These are phyloP conservation scores for Papilio gigon DNA, from an alignment of 2,888 invertebrate species.

Conservation along the genomic window DNA sequence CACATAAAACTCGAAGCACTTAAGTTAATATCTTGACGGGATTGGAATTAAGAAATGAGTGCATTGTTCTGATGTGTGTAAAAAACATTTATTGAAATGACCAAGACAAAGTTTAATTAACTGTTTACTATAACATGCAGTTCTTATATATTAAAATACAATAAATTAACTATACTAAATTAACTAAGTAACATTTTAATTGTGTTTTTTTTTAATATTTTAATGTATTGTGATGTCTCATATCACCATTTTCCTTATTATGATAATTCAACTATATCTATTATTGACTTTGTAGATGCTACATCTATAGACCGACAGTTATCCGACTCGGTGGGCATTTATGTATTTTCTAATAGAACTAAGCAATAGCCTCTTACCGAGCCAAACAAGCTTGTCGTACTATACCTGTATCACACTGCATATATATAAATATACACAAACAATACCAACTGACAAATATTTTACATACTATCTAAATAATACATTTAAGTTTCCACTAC, in stretches of 20 bases:
- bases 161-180: conserved; percentile 5
- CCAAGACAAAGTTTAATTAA: conserved; percentile 10
- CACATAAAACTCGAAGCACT: background rate
- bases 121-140: background rate
- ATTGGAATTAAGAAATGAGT: background rate
- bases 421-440: background rate
- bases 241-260: background rate
- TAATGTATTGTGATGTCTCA: background rate
- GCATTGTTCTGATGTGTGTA: background rate
- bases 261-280: background rate
- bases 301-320: too few relatives aligned
- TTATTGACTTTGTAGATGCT: background rate
- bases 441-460: background rate
- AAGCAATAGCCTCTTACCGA: too few relatives aligned
- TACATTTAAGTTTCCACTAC: background rate
- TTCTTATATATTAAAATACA: conserved; percentile 1
- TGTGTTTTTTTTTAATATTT: conserved; percentile 11
- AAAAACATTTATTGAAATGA: background rate
- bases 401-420: background rate
- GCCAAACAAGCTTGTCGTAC: too few relatives aligned
- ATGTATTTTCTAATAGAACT: too few relatives aligned
- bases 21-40: too few relatives aligned
- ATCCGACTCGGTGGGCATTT: too few relatives aligned
- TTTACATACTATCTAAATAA: background rate
- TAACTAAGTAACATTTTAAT: conserved; percentile 1